phyloP scores from a whole-genome alignment of 2,113 vertebrate species.

The Hippocampus mohnikei region DNA sequence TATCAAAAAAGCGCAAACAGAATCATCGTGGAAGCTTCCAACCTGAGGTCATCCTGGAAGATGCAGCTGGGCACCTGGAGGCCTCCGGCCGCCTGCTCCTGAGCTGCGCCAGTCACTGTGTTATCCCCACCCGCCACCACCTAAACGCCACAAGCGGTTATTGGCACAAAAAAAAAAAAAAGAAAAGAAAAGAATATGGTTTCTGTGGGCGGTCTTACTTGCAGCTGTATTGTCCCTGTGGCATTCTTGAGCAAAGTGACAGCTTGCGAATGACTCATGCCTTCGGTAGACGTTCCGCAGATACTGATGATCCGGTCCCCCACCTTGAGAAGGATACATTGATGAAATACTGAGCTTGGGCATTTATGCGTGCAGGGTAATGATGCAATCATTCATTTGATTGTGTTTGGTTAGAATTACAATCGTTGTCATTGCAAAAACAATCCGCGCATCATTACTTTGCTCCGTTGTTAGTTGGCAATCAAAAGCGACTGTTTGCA shows the following conservation, averaged over 20 bases:
- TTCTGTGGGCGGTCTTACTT: conserved; percentile 71
- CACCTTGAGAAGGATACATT: conserved; percentile 70
- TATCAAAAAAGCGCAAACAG: neutral
- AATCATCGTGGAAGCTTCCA: neutral
- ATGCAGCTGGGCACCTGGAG: conserved; percentile 80
- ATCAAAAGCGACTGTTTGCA: conserved; percentile 1
- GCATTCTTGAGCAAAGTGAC: conserved; percentile 88
- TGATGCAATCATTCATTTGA: neutral
- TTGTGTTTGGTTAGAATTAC: neutral
- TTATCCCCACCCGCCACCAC: conserved; percentile 88
- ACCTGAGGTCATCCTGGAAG: conserved; percentile 95
- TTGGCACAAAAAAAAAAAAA: neutral
- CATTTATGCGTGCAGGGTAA: no score
- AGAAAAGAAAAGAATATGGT: neutral
- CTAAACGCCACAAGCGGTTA: conserved; percentile 51
- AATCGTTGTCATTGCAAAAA: neutral
- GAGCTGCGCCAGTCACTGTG: conserved; percentile 83
- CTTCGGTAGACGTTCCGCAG: conserved; percentile 84
- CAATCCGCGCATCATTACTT: neutral
- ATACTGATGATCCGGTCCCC: conserved; percentile 92
- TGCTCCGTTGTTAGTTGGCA: no score
- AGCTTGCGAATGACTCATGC: conserved; percentile 91
- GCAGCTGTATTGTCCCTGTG: conserved; percentile 83
- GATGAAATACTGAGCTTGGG: no score
- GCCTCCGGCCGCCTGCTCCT: conserved; percentile 71